Percentiles rank a stretch among this genome's conserved stretches.
These are phyloP conservation scores for Leptura quadrifasciata DNA, from an alignment of 2,888 invertebrate species.

Conservation along the genomic window DNA sequence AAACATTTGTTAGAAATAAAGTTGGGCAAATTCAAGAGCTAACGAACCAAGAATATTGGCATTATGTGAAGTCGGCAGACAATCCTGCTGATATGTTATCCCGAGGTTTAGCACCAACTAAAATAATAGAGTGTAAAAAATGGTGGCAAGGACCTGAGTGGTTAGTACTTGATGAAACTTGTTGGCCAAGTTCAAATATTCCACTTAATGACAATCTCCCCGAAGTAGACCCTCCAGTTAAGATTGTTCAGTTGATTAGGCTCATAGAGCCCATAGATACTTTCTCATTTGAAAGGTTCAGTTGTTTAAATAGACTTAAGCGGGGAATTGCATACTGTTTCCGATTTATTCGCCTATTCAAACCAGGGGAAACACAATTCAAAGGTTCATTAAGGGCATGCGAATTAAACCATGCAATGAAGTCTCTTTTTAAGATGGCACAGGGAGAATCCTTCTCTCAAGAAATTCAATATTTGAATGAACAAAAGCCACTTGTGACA, in stretches of 20 bases:
- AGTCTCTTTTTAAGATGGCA: not conserved
- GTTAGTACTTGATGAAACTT: too few species aligned
- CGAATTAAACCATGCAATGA: too few species aligned
- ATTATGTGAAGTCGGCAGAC: not conserved
- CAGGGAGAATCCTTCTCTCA: too few species aligned
- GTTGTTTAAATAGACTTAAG: conserved; percentile 18
- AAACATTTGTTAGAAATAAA: conserved; percentile 18
- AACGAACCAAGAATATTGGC: not conserved
- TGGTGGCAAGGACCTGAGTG: too few species aligned
- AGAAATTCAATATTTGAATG: too few species aligned
- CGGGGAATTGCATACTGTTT: too few species aligned
- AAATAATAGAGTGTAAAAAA: too few species aligned
- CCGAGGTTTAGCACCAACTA: conserved; percentile 13
- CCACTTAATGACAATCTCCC: not conserved
- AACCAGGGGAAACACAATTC: too few species aligned
- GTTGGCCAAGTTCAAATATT: too few species aligned
- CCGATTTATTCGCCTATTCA: too few species aligned
- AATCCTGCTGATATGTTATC: conserved; percentile 15
- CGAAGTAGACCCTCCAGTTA: not conserved
- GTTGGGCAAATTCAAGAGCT: conserved; percentile 20
- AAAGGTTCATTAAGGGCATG: not conserved
- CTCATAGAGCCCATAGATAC: not conserved
- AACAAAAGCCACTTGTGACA: too few species aligned
- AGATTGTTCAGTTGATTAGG: not conserved
- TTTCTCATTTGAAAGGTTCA: not conserved